A percentile compares a stretch with the other conserved stretches of the same genome.
phyloP scores from a whole-genome alignment of 2,113 vertebrate genomes.

The Macheiramphus alcinus region DNA sequence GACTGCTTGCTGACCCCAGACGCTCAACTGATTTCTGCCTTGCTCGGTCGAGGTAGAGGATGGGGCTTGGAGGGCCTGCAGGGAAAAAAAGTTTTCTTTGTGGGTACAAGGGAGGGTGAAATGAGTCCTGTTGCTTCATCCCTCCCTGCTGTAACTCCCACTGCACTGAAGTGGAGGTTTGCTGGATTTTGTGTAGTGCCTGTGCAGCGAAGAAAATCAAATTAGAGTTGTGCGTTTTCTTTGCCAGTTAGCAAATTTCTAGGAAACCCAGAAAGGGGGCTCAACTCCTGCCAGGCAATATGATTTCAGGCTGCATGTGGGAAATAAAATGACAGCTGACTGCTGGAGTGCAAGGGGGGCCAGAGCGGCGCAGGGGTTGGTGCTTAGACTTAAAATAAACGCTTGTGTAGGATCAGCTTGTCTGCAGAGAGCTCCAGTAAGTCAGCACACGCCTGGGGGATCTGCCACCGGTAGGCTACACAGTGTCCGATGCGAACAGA shows the following conservation, averaged over 20 bases:
- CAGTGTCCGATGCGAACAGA: accelerated
- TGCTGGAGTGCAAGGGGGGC: not conserved
- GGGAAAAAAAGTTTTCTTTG: not conserved
- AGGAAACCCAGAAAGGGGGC: not conserved
- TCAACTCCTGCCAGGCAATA: not conserved
- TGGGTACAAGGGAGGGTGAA: not conserved
- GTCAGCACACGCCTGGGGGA: not conserved
- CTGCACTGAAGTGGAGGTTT: not conserved
- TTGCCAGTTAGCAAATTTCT: not conserved
- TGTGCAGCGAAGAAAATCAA: not conserved
- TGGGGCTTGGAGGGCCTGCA: not conserved
- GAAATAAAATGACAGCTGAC: not conserved
- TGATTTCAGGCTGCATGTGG: not conserved
- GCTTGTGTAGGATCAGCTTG: not conserved
- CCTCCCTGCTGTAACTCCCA: not conserved
- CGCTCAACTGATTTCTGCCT: not conserved
- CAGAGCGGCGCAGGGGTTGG: accelerated
- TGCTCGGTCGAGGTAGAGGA: not conserved
- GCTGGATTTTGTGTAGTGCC: not conserved
- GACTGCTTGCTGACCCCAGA: not conserved
- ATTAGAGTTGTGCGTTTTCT: not conserved
- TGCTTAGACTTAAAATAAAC: not conserved
- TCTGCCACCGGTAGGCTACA: accelerated
- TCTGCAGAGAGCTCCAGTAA: not conserved
- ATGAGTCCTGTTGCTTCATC: not conserved